These are phyloP conservation scores for Ptiloglossa arizonensis DNA, from an alignment of 1,140 invertebrate species.

Conservation along the genomic window DNA sequence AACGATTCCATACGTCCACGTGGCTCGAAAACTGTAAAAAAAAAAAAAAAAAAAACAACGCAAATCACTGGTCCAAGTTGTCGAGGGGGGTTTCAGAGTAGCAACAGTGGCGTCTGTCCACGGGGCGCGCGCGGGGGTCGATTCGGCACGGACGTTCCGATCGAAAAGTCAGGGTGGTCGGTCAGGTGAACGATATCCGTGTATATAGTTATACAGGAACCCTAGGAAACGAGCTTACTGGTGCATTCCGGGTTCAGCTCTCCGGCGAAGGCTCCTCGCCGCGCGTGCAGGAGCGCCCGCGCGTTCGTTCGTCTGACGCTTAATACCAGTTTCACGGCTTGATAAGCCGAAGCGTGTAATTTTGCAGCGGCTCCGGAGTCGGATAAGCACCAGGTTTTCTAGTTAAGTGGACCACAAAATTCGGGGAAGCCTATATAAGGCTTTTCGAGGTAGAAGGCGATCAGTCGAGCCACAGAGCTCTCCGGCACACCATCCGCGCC, in stretches of 20 bases:
- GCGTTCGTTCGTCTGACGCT: slow-evolving; percentile 71
- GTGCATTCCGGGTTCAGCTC: slow-evolving; percentile 62
- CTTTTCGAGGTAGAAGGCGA: slow-evolving; percentile 68
- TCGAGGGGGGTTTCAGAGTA: no score
- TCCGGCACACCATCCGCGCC: slow-evolving; percentile 48
- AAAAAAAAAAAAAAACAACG: slow-evolving; percentile 3
- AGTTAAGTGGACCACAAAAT: slow-evolving; percentile 80
- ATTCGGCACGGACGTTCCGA: slow-evolving; percentile 58
- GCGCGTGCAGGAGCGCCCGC: slow-evolving; percentile 67
- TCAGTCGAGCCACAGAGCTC: slow-evolving; percentile 71
- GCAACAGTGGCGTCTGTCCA: not conserved
- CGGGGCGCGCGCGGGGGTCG: not conserved
- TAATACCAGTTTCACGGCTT: slow-evolving; percentile 78
- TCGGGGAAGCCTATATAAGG: slow-evolving; percentile 78
- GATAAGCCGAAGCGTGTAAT: slow-evolving; percentile 79
- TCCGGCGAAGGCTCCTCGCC: slow-evolving; percentile 65
- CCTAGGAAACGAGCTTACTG: slow-evolving; percentile 65
- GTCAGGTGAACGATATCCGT: slow-evolving; percentile 65
- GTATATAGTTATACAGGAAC: slow-evolving; percentile 63
- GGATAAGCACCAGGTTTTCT: slow-evolving; percentile 78
- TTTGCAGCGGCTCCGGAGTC: slow-evolving; percentile 72
- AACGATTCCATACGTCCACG: no score
- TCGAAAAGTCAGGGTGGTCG: slow-evolving; percentile 64
- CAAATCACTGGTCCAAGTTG: not conserved
- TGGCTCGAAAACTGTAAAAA: no score